Base-by-base conservation (phyloP, 2,888 invertebrate genomes). In the Chelonus formosanus region DNA sequence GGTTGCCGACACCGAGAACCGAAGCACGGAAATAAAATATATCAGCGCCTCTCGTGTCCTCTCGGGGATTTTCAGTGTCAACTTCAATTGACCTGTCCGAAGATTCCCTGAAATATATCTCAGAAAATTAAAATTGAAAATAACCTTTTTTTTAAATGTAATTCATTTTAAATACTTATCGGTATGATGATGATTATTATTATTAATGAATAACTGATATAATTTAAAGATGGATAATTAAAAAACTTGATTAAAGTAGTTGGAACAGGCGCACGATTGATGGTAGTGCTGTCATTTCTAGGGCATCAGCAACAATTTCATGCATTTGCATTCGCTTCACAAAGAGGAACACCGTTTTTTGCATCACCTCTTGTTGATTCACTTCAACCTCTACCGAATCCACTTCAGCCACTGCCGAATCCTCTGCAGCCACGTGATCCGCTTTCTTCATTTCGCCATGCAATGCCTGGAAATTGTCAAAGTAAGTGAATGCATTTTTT, bases 241-340 rank as follows among this genome's bases (percentile, higher is more conserved):
- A 35, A 36, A 10, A 32, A 8, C n/a, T 8, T 50, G 40, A 48
- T 47, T 48, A 1, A 8, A 55, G 7, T 20, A 56, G 3, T 86
- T 86, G 76, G 83, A 89, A 85, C 89, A 84, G 84, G 83, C 81
- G 81, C 82, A 83, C 81, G 83, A 83, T 84, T 84, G 83, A 84
- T 84, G 80, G 83, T 86, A 94, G 93, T 94, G 92, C 89, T 94
- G 86, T 93, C 93, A 86, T 90, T 94, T 90, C 88, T 92, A 96
- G 96, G 96, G 88, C 96, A 96, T 87, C 96, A 96, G 87, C 95
- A 96, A 86, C 95, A 95, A 88, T 95, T 96, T 86, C 95, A 96
- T 87, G 87, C 88, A 63, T 87, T 89, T 74, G 87, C 88, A 58
- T 95, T 96, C 86, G 94, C 94, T 79, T 93, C 93, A 76, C 84